A percentile compares a stretch with the other conserved stretches of the same genome.
Evolutionary conservation across 2,113 vertebrate species (phyloP).

Genomic region (Sakesphorus luctuosus): DNA sequence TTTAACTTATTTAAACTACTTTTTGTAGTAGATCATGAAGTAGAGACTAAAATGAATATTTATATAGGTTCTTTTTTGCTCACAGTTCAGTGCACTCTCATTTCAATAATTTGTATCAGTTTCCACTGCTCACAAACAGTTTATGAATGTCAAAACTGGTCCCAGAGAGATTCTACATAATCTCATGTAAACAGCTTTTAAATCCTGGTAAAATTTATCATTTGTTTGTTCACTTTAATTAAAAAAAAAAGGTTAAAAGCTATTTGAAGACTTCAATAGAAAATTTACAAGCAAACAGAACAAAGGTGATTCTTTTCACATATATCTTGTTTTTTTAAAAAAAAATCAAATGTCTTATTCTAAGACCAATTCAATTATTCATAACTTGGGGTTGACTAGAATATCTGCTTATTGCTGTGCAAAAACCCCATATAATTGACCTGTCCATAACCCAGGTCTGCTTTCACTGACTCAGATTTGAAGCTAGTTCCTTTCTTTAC

Average conservation of each 20-base stretch:
- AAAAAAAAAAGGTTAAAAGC: background rate
- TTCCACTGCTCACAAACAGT: background rate
- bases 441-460: background rate
- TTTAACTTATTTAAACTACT: background rate
- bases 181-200: background rate
- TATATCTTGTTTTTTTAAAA: background rate
- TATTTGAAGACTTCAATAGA: background rate
- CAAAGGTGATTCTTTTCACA: background rate
- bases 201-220: background rate
- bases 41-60: background rate
- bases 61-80: background rate
- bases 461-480: background rate
- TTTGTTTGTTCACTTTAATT: background rate
- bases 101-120: conserved; percentile 24
- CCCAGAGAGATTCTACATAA: background rate
- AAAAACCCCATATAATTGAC: background rate
- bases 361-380: background rate
- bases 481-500: background rate
- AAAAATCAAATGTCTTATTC: background rate
- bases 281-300: background rate
- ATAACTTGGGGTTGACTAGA: background rate
- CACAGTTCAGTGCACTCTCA: background rate
- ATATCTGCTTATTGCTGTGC: background rate
- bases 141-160: conserved; percentile 14
- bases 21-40: background rate